Base-by-base conservation (phyloP, 2,888 invertebrate species). In the Pollenia labialis region DNA sequence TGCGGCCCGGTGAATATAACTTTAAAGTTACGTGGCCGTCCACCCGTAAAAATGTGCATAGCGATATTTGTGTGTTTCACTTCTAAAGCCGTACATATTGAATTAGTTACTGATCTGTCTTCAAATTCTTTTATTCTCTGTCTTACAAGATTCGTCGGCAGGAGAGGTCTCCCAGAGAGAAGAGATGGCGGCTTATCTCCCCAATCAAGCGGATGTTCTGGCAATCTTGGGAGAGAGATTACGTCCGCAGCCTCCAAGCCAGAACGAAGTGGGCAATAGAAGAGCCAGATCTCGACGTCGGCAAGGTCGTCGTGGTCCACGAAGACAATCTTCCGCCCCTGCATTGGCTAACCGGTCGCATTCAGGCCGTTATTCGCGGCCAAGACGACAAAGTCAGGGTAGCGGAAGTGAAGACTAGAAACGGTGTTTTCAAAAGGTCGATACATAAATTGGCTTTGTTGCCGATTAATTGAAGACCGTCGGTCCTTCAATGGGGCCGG, bases 331-430 rank as follows among this genome's bases (percentile, higher is more conserved):
- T 60, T 3, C 85, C 81, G 14, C 81, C 85, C 10, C 74, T 87
- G 54, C 68, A 86, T n/a, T 87, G 87, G 87, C 7, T 75, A 9
- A 42, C 56, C 1, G 85, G 82, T 18, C n/a, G 50, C 52, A 81
- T 82, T 14, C 62, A 56, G 0, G 77, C 71, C 12, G 82, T 86
- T 32, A 44, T 72, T 56, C 54, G 11, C 18, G 85, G 82, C 10
- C 16, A 54, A 74, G 86, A 85, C 68, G 76, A 46, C 32, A 88
- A 74, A 58, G 54, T 86, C 48, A 66, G 85, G 9, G 83, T 85
- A 16, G 81, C 81, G 40, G 77, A 83, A 62, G 82, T 14, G n/a
- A 52, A 23, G 23, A 23, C 23, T 1, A 23, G 3, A 2, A 23
- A 23, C 23, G 23, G 23, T 1, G 23, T 23, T 1, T 23, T 23